Evolutionary conservation across 2,113 vertebrate genomes (phyloP).

Genomic region (Xenopus laevis): DNA sequence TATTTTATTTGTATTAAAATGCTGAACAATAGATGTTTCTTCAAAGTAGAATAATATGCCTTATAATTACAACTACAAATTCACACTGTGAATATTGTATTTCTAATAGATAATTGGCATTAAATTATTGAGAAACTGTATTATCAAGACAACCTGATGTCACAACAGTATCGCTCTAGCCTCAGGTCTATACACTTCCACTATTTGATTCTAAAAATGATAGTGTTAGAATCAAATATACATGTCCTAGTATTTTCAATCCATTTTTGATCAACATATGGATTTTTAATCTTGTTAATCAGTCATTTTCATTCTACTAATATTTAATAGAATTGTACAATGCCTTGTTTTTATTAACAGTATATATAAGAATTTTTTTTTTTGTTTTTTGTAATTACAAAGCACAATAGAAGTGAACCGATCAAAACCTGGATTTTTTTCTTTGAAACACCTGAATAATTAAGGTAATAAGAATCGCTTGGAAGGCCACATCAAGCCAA

Average conservation of each 20-base stretch:
- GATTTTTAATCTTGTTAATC: neutral
- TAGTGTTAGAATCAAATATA: neutral
- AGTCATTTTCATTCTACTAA: neutral
- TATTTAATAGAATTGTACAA: neutral
- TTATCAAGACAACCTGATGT: neutral
- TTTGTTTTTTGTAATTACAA: too few species aligned
- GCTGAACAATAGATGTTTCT: too few species aligned
- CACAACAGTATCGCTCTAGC: slow-evolving; percentile 3
- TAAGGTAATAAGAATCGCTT: too few species aligned
- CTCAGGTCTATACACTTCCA: neutral
- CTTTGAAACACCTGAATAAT: too few species aligned
- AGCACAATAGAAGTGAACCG: too few species aligned
- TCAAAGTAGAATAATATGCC: neutral
- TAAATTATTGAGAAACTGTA: slow-evolving; percentile 15
- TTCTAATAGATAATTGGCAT: slow-evolving; percentile 19
- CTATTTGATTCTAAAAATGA: slow-evolving; percentile 1
- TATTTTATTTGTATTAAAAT: too few species aligned
- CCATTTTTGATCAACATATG: too few species aligned
- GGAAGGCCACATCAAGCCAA: too few species aligned
- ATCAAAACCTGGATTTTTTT: too few species aligned
- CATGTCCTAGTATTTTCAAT: neutral
- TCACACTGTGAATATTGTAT: slow-evolving; percentile 18
- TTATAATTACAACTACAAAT: neutral
- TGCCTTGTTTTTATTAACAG: too few species aligned
- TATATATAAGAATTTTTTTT: too few species aligned